phyloP scores from a whole-genome alignment of 2,797 vertebrate species.

The Pangasius macronema region DNA sequence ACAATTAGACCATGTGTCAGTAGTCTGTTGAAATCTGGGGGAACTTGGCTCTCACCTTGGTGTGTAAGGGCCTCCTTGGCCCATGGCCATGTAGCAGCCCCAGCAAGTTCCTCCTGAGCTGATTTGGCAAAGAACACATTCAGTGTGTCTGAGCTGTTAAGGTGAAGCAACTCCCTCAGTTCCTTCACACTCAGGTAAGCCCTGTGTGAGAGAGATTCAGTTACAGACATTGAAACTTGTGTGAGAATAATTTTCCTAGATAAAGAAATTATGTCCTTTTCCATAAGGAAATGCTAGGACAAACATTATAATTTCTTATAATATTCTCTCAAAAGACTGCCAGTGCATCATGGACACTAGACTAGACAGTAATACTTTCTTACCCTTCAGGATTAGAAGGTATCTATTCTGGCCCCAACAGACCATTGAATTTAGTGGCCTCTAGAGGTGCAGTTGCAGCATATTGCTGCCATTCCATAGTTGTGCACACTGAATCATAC shows the following conservation, averaged over 20 bases:
- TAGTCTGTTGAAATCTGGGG: background rate
- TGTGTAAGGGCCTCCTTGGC: constrained; percentile 92
- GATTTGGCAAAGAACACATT: constrained; percentile 97
- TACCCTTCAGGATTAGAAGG: background rate
- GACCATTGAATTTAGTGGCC: background rate
- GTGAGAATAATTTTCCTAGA: background rate
- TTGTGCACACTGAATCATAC: background rate
- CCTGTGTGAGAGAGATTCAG: constrained; percentile 67
- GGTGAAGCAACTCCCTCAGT: constrained; percentile 85
- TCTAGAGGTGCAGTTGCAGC: background rate
- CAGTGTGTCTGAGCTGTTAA: constrained; percentile 87
- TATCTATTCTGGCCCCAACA: background rate
- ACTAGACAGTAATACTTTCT: background rate
- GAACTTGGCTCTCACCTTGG: constrained; percentile 48
- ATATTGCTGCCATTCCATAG: background rate
- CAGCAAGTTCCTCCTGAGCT: constrained; percentile 88
- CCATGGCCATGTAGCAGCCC: constrained; percentile 97
- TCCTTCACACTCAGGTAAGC: constrained; percentile 96
- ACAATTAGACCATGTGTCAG: background rate
- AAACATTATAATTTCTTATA: too few species aligned
- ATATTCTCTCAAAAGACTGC: background rate
- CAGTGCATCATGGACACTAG: background rate
- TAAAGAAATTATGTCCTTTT: background rate
- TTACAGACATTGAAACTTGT: background rate
- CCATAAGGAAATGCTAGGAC: background rate